Conservation (phyloP, 2,113 vertebrate genomes). For the Circaetus cinerascens region DNA sequence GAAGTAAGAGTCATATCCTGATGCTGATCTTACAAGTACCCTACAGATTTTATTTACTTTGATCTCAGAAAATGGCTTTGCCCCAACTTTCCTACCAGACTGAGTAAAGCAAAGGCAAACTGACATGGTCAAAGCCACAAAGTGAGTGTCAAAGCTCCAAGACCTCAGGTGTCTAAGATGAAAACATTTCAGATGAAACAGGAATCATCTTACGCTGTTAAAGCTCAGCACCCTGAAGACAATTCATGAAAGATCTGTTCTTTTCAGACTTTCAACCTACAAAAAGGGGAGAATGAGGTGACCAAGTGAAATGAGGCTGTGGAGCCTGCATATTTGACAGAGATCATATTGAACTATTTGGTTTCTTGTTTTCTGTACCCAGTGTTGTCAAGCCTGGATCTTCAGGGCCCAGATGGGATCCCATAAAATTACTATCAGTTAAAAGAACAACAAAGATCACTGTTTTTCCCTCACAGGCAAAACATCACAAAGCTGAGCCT, state of each 20-base stretch:
- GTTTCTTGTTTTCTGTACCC: neutral
- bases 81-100: neutral
- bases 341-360: neutral
- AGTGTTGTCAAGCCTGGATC: neutral
- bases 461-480: neutral
- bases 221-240: neutral
- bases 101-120: neutral
- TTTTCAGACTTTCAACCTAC: neutral
- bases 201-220: neutral
- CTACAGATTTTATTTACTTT: neutral
- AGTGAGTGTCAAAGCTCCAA: neutral
- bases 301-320: neutral
- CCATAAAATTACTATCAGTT: neutral
- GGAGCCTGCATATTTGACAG: neutral
- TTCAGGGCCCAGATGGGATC: neutral
- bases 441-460: neutral
- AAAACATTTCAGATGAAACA: neutral
- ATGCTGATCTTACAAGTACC: neutral
- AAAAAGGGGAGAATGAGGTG: neutral
- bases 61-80: neutral
- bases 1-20: constrained; percentile 16
- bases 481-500: neutral
- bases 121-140: neutral
- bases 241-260: neutral
- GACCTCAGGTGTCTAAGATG: neutral